Percentiles rank a stretch among this genome's conserved stretches.
These are phyloP conservation scores for Microplitis manilae DNA, from an alignment of 2,888 invertebrate species.

Conservation along the genomic window DNA sequence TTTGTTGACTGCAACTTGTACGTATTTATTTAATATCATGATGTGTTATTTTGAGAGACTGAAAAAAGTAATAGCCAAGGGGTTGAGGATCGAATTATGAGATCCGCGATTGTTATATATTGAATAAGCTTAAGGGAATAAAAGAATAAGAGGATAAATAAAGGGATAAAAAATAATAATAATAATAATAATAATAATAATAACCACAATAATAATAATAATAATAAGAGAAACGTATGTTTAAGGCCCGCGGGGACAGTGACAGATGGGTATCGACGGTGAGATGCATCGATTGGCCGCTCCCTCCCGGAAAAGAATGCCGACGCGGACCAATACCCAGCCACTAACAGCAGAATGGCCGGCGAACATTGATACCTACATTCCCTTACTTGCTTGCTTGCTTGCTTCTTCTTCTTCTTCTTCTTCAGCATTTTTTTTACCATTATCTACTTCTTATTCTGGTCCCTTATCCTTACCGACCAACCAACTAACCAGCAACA, in stretches of 20 bases:
- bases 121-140: slow-evolving; percentile 12
- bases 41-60: neutral
- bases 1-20: neutral
- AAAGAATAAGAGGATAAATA: slow-evolving; percentile 33
- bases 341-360: slow-evolving; percentile 69
- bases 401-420: slow-evolving; percentile 31
- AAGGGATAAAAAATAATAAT: slow-evolving; percentile 33
- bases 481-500: neutral
- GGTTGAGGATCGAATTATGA: slow-evolving; percentile 1
- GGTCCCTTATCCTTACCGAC: slow-evolving; percentile 32
- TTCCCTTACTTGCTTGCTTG: slow-evolving; percentile 44
- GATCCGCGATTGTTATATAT: slow-evolving; percentile 3
- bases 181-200: slow-evolving; percentile 42
- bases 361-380: slow-evolving; percentile 53
- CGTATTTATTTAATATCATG: neutral
- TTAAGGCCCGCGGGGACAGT: slow-evolving; percentile 64
- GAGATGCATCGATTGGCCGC: slow-evolving; percentile 73
- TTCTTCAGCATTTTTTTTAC: slow-evolving; percentile 15
- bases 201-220: slow-evolving; percentile 38
- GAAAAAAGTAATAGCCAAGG: neutral
- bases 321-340: slow-evolving; percentile 69
- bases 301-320: slow-evolving; percentile 71
- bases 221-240: slow-evolving; percentile 44
- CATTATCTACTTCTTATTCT: slow-evolving; percentile 21
- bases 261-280: slow-evolving; percentile 71